Evolutionary conservation across 64 coral and sea anemone species (phyloP).

Genomic region (Stichodactyla helianthus): DNA sequence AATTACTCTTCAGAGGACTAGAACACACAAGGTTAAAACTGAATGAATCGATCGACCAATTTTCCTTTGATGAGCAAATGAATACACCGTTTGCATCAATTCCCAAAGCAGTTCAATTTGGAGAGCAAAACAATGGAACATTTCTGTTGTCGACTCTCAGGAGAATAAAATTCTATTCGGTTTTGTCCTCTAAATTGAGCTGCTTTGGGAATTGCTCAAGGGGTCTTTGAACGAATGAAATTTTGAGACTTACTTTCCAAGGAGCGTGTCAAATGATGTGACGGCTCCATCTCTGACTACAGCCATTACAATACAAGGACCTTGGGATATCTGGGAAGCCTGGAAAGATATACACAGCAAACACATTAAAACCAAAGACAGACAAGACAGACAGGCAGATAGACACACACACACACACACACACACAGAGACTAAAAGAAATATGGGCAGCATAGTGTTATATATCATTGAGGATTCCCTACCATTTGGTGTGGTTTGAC

Average conservation of each 20-base stretch:
- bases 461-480: background rate
- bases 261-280: constrained; percentile 66
- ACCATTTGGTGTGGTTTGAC: constrained; percentile 51
- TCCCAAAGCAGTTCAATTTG: background rate
- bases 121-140: background rate
- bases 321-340: constrained; percentile 37
- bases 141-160: too few species aligned
- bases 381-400: background rate
- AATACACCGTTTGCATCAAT: too few species aligned
- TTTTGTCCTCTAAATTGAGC: too few species aligned
- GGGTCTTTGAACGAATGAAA: too few species aligned
- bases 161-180: too few species aligned
- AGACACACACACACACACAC: background rate
- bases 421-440: too few species aligned
- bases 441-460: too few species aligned
- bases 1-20: constrained; percentile 45
- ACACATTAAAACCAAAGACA: background rate
- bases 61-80: too few species aligned
- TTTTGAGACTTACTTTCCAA: constrained; percentile 37
- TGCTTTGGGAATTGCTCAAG: too few species aligned
- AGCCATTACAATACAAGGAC: constrained; percentile 63
- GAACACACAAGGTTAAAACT: background rate
- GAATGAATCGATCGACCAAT: background rate
- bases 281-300: constrained; percentile 68
- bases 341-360: background rate